Base-by-base conservation (phyloP, 2,797 vertebrate species). In the Coluber constrictor region DNA sequence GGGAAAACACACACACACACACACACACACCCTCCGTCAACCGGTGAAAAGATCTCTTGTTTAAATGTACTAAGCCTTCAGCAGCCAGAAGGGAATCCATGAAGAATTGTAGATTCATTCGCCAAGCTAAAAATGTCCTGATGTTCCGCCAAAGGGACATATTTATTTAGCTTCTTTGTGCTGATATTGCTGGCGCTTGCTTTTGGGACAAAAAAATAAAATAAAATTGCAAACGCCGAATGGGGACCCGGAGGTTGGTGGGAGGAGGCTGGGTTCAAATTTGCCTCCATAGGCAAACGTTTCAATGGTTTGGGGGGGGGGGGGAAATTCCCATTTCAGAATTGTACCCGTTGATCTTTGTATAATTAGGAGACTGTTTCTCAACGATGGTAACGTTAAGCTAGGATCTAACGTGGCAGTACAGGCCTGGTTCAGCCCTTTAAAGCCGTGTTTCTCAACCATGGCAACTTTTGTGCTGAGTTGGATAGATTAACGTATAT, bases 261-360 rank as follows among this genome's bases (percentile, higher is more conserved):
- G 86, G 93, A 90, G 47, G 90, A 94, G 96, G 93, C 29, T 96
- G 95, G 95, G 93, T 94, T 43, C 94, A 93, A 55, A 92, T 94
- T 94, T 94, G 93, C 47, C 92, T 95, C 79, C 90, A n/a, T 86
- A 91, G 37, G 3, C 29, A 54, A 5, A 15, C 23, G 2, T 83
- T 92, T 18, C n/a, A 10, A 2, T 37, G 5, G n/a, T n/a, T n/a
- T n/a, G n/a, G n/a, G n/a, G n/a, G n/a, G n/a, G n/a, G n/a, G n/a
- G n/a, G n/a, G n/a, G n/a, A n/a, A n/a, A 43, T 27, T 60, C 55
- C 60, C 0, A 11, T 23, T 56, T 92, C 5, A 23, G 43, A 7
- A 51, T 70, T 12, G 4, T 55, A 27, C 51, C 88, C 43, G 20
- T n/a, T 37, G 57, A 74, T 11, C 37, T 25, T 1, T 32, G 3